phyloP scores from a whole-genome alignment of 2,797 vertebrate genomes.

The Arctocebus calabarensis region DNA sequence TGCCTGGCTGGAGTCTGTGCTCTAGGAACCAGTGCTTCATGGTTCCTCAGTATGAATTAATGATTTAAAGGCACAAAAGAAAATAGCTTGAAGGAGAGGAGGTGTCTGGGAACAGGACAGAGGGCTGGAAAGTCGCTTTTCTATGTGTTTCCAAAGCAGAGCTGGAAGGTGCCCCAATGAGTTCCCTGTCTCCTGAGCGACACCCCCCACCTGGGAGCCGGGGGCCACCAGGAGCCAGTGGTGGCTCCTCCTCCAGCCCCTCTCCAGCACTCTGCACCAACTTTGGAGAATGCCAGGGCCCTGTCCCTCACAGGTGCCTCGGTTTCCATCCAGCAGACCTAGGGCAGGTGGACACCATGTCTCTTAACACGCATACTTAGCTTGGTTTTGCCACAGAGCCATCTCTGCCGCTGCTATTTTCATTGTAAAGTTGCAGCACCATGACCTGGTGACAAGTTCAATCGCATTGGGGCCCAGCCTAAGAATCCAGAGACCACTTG shows the following conservation, averaged over 20 bases:
- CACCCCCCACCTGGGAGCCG: too few relatives aligned
- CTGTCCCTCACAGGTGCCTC: accelerated
- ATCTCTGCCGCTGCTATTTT: accelerated
- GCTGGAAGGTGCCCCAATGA: too few relatives aligned
- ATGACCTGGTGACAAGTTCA: background rate
- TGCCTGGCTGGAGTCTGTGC: background rate
- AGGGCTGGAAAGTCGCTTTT: background rate
- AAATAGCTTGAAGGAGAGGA: background rate
- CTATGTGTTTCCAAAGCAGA: background rate
- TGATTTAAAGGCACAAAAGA: background rate
- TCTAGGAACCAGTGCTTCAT: background rate
- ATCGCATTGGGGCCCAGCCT: background rate
- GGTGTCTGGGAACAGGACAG: accelerated
- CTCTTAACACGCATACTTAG: background rate
- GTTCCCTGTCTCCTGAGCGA: background rate
- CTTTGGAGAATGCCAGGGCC: accelerated
- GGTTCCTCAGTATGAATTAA: accelerated
- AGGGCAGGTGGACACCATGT: background rate
- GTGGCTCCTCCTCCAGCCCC: too few relatives aligned
- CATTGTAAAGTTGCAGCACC: accelerated
- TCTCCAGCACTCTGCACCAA: background rate
- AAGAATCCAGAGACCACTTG: accelerated
- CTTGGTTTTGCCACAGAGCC: background rate
- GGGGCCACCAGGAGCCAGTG: too few relatives aligned
- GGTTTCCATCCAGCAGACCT: background rate